Conservation (phyloP, 2,888 invertebrate genomes). For the Zonitis immaculata region DNA sequence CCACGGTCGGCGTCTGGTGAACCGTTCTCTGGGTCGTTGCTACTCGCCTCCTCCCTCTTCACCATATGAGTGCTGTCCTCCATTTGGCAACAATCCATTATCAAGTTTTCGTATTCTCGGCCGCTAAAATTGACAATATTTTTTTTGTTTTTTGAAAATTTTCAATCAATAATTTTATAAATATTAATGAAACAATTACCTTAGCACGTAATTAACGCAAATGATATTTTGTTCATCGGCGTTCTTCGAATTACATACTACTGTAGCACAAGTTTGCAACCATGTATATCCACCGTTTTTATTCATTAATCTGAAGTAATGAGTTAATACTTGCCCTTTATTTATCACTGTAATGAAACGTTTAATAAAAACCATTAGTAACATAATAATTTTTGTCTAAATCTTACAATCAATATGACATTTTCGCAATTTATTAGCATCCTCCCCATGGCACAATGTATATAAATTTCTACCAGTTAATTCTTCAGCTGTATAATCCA, state of each 20-base stretch:
- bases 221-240: slow-evolving; percentile 97
- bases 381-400: slow-evolving; percentile 1
- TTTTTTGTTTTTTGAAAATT: background rate
- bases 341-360: slow-evolving; percentile 73
- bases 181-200: slow-evolving; percentile 56
- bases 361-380: slow-evolving; percentile 6
- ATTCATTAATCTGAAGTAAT: slow-evolving; percentile 94
- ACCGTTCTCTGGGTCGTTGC: slow-evolving; percentile 80
- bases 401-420: slow-evolving; percentile 92
- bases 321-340: slow-evolving; percentile 94
- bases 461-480: slow-evolving; percentile 91
- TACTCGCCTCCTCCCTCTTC: slow-evolving; percentile 72
- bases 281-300: slow-evolving; percentile 95
- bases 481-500: slow-evolving; percentile 92
- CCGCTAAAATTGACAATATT: slow-evolving; percentile 56
- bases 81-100: slow-evolving; percentile 91
- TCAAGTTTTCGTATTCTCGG: slow-evolving; percentile 82
- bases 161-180: slow-evolving; percentile 10
- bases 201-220: slow-evolving; percentile 95
- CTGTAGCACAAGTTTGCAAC: slow-evolving; percentile 96
- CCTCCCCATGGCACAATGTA: slow-evolving; percentile 92
- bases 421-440: slow-evolving; percentile 88
- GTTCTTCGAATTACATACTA: slow-evolving; percentile 92
- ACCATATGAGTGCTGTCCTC: slow-evolving; percentile 77
- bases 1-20: slow-evolving; percentile 80